Conservation (phyloP, 92 coral and sea anemone genomes). For the Porites divaricata region DNA sequence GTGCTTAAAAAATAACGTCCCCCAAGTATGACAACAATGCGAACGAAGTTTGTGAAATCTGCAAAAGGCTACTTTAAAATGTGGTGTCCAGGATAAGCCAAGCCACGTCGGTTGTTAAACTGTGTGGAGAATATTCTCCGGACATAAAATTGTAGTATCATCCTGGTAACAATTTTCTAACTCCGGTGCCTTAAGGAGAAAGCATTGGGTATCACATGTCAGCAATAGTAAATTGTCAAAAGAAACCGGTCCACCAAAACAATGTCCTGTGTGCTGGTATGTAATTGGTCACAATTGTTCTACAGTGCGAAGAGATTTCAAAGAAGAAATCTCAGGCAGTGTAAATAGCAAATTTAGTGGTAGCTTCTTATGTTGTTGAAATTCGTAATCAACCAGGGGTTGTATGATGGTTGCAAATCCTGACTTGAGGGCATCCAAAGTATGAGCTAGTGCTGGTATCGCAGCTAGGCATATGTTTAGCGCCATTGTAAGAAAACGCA, state of each 20-base stretch:
- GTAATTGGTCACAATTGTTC: slow-evolving; percentile 30
- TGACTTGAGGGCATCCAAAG: not conserved
- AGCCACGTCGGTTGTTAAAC: not conserved
- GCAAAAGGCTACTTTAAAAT: not conserved
- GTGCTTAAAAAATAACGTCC: too few relatives aligned
- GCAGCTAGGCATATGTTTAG: slow-evolving; percentile 1
- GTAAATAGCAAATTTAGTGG: slow-evolving; percentile 21
- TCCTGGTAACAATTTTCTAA: slow-evolving; percentile 9
- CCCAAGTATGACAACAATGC: not conserved
- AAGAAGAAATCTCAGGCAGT: slow-evolving; percentile 8
- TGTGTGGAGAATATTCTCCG: not conserved
- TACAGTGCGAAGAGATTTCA: not conserved
- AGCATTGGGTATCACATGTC: slow-evolving; percentile 10
- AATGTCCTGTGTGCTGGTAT: not conserved
- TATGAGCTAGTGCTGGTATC: not conserved
- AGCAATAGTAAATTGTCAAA: slow-evolving; percentile 12
- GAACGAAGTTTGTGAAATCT: not conserved
- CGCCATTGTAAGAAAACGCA: slow-evolving; percentile 12
- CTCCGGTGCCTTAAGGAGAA: not conserved
- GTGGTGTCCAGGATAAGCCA: not conserved
- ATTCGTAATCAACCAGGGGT: slow-evolving; percentile 39
- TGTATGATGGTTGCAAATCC: slow-evolving; percentile 10
- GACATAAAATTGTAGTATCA: not conserved
- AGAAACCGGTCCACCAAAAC: slow-evolving; percentile 24
- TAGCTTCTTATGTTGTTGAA: not conserved